Base-by-base conservation (phyloP, 2,797 vertebrate genomes). In the Arctocebus calabarensis region DNA sequence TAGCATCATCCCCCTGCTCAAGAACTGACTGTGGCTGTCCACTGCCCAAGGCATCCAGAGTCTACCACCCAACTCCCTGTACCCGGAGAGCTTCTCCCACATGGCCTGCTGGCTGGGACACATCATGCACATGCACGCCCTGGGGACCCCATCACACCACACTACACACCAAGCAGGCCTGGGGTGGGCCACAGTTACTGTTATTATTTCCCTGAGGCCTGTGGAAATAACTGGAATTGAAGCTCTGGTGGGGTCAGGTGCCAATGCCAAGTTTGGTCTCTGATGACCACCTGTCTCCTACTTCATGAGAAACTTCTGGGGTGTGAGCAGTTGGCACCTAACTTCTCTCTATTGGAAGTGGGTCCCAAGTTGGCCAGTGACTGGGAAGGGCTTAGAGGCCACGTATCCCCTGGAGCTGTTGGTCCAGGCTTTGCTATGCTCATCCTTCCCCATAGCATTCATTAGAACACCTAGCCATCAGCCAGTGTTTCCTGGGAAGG, bases 201-300 rank as follows among this genome's bases (percentile, higher is more conserved):
- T 88, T 98, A 97, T 94, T 94, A 94, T 94, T 97, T 98, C 96
- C 96, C 98, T 57, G 96, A 97, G 97, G 97, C 98, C 98, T 98
- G 97, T 93, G 94, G 78, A 98, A 97, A 97, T 70, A 98, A 97
- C 97, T 96, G 88, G 92, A 57, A 90, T 29, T 25, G 79, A 78
- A 79, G 40, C 90, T 85, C 34, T 20, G 64, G 73, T 17, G 22
- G 25, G 22, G 43, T 70, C 66, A n/a, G 45, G 81, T 14, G 37
- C 55, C 3, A n/a, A 25, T 4, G n/a, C 34, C 37, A 13, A 0
- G 34, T 85, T 40, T 75, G 74, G 45, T 86, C n/a, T 88, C 71
- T 79, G 74, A 25, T 0, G 40, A 75, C n/a, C 0, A 12, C 8
- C 14, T 16, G 14, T 29, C 6, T 13, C 23, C 17, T 12, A 79